These are phyloP conservation scores for Spheniscus mendiculus DNA, from an alignment of 2,113 vertebrate genomes.

Conservation along the genomic window DNA sequence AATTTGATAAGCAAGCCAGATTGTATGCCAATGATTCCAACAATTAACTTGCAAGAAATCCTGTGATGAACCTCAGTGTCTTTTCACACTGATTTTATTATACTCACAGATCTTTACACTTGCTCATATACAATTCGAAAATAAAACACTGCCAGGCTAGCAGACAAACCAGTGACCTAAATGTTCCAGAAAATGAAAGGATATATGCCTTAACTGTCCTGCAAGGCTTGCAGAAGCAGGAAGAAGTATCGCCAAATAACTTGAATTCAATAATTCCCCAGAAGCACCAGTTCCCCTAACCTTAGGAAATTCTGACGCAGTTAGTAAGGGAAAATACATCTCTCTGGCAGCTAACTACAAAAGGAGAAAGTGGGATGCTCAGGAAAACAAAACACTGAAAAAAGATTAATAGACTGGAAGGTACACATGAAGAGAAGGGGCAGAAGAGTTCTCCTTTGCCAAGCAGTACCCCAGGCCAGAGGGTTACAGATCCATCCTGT, in stretches of 20 bases:
- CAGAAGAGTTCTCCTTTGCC: not conserved
- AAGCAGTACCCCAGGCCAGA: not conserved
- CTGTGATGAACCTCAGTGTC: not conserved
- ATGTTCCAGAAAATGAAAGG: constrained; percentile 49
- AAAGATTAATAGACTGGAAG: not conserved
- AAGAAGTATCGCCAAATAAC: constrained; percentile 22
- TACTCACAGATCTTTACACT: not conserved
- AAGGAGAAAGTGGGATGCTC: not conserved
- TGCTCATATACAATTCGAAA: not conserved
- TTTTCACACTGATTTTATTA: constrained; percentile 44
- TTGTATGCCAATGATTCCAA: not conserved
- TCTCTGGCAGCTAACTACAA: not conserved
- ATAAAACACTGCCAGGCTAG: constrained; percentile 26
- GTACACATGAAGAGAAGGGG: not conserved
- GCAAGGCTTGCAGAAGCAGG: constrained; percentile 27
- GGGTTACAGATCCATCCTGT: not conserved
- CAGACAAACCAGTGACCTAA: constrained; percentile 10
- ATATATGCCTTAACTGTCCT: constrained; percentile 17
- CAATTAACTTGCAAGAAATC: constrained; percentile 21
- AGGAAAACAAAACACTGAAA: not conserved
- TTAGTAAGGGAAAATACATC: not conserved
- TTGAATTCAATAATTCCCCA: constrained; percentile 40
- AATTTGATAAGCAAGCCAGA: not conserved
- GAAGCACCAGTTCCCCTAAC: not conserved
- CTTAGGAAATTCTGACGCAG: not conserved